Evolutionary conservation across 2,797 vertebrate genomes (phyloP).

Genomic region (Uromys caudimaculatus): DNA sequence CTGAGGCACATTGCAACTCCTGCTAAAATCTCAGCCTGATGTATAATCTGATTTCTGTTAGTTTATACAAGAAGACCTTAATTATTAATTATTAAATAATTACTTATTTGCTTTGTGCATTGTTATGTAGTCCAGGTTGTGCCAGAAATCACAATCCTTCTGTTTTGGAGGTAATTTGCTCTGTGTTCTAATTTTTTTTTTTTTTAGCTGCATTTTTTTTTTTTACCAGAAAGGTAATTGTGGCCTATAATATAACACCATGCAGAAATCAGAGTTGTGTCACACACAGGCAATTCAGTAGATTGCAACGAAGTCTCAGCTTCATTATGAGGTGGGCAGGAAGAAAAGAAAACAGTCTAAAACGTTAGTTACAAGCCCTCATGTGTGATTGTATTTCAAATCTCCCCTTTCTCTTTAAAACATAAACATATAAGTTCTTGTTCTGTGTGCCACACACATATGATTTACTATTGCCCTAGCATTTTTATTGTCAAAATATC

Average conservation of each 20-base stretch:
- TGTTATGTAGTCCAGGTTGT: background rate
- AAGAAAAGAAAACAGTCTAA: background rate
- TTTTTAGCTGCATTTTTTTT: background rate
- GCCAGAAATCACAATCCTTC: background rate
- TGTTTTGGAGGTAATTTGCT: background rate
- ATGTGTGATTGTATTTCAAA: background rate
- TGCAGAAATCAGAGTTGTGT: background rate
- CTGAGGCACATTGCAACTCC: rapidly evolving
- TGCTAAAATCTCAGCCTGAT: background rate
- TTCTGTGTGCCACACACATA: background rate
- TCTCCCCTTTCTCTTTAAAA: background rate
- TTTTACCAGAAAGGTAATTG: background rate
- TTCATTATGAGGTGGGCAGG: background rate
- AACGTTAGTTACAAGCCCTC: background rate
- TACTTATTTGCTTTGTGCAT: background rate
- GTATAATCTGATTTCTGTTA: background rate
- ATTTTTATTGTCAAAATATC: background rate
- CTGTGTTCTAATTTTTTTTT: background rate
- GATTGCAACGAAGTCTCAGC: background rate
- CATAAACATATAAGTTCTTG: background rate
- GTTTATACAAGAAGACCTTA: background rate
- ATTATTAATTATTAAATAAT: background rate
- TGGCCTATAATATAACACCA: background rate
- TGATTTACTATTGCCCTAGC: background rate
- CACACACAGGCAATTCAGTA: background rate